phyloP scores from a whole-genome alignment of 2,113 vertebrate species.

The Plectropomus leopardus region DNA sequence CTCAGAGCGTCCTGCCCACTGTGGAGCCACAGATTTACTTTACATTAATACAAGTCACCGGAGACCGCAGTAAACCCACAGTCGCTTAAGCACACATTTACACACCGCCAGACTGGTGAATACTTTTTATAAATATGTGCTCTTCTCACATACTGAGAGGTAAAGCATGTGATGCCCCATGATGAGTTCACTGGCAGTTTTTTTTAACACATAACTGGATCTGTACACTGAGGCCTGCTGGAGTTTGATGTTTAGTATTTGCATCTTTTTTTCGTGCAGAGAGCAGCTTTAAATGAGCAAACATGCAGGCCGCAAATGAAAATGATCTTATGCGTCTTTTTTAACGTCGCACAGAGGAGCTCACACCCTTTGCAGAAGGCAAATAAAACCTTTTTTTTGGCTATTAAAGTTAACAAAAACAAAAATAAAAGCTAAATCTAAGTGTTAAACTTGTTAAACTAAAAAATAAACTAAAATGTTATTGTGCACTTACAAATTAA shows the following conservation, averaged over 20 bases:
- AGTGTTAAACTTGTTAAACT: too few species aligned
- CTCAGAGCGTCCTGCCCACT: not conserved
- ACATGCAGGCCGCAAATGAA: not conserved
- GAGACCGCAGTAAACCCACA: not conserved
- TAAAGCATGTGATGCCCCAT: not conserved
- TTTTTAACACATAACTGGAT: not conserved
- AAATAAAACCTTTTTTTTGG: slow-evolving; percentile 18
- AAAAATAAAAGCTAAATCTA: too few species aligned
- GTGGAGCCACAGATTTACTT: not conserved
- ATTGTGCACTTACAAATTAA: too few species aligned
- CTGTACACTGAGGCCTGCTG: not conserved
- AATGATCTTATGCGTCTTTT: not conserved
- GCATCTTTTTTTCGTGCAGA: not conserved
- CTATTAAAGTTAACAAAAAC: too few species aligned
- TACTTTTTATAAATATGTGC: not conserved
- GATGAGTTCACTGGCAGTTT: not conserved
- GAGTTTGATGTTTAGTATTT: not conserved
- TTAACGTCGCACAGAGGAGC: not conserved
- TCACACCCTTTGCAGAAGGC: not conserved
- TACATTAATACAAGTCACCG: not conserved
- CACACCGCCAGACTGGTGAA: not conserved
- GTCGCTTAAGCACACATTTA: not conserved
- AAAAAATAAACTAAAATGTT: too few species aligned
- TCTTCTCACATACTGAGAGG: not conserved
- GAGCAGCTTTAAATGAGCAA: not conserved